Evolutionary conservation across 2,888 invertebrate species (phyloP), one percentile per base, ranked within the genome.

Genomic region (Platycheirus rosarum): DNA sequence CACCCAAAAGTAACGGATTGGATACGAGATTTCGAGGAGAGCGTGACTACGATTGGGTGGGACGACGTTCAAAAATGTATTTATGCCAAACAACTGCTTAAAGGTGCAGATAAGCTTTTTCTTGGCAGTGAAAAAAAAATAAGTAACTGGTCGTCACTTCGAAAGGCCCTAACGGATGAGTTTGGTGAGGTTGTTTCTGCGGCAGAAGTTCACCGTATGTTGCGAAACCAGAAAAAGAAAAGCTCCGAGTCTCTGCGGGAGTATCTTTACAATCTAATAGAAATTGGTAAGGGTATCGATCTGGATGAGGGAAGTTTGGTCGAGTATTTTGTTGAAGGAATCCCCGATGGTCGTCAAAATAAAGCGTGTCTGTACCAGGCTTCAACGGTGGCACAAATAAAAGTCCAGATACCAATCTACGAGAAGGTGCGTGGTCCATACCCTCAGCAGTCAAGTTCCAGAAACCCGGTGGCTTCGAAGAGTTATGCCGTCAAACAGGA

Each of bases 221-320:
- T 71, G 14, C 23, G 37, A n/a, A 71, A 60, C 23, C 40, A 66
- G 8, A 35, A 32, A 7, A 75, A 80, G 48, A 65, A 60, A 7
- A 20, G 23, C 4, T 8, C 35, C 2, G 75, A 75, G 69, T 66
- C 63, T 2, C 32, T 46, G 13, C 14, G 51, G 7, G 78, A 78
- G 32, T 84, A 84, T 51, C 26, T 84, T 1, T 85, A 85, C 18
- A n/a, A 40, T 1, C 20, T 85, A 5, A 66, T 68, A 13, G 78
- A 77, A 42, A 37, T 84, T 2, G 77, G 51, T 2, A 82, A 66
- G 35, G 51, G 65, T 13, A 68, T 82, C 18, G 1, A 42, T 8
- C 23, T 84, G 6, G 85, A 85, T 49, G 85, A 84, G 2, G 40
- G 62, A 32, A 85, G 84, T 35, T 16, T 68, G 2, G 69, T 85